These are phyloP conservation scores for Thamnophis sirtalis DNA, from an alignment of 2,113 vertebrate species.

Conservation along the genomic window DNA sequence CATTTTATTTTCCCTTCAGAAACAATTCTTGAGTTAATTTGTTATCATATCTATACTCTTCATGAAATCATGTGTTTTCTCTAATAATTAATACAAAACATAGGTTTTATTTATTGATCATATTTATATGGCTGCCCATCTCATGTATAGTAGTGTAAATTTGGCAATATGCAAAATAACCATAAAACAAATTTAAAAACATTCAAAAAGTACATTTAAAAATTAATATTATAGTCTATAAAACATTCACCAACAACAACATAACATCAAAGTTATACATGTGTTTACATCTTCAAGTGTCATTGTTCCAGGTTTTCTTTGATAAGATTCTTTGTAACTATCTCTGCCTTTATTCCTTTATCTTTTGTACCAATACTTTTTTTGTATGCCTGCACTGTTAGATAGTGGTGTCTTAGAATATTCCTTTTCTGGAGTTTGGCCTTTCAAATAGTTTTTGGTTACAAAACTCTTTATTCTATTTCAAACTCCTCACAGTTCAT, in stretches of 20 bases:
- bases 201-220: not conserved
- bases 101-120: not conserved
- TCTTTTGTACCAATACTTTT: not conserved
- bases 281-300: not conserved
- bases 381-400: not conserved
- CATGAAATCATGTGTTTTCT: not conserved
- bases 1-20: not conserved
- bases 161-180: not conserved
- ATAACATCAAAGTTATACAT: not conserved
- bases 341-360: not conserved
- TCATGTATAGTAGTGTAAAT: not conserved
- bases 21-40: not conserved
- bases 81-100: not conserved
- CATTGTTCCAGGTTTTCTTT: not conserved
- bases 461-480: not conserved
- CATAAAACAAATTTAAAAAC: not conserved
- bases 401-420: not conserved
- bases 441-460: not conserved
- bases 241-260: not conserved
- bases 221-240: not conserved
- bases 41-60: not conserved
- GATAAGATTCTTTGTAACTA: not conserved
- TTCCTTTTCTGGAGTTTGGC: not conserved
- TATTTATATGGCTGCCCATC: not conserved
- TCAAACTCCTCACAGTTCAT: not conserved